A percentile compares a stretch with the other conserved stretches of the same genome.
phyloP scores from a whole-genome alignment of 2,797 vertebrate species.

The Enteromius mattozi region DNA sequence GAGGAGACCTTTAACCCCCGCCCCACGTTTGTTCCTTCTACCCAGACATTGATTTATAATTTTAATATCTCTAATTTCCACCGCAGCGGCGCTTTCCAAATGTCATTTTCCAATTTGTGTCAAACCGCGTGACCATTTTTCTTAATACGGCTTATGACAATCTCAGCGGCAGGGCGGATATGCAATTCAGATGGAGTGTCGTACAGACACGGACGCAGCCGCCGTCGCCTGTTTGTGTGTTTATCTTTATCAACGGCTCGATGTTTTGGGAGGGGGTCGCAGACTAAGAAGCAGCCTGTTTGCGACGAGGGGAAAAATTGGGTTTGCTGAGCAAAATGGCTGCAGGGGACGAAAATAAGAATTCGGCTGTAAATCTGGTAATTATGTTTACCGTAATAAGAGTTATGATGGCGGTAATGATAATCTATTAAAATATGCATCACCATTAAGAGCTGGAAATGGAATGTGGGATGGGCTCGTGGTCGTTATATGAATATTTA shows the following conservation, averaged over 20 bases:
- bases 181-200: slow-evolving; percentile 86
- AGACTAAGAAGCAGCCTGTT: slow-evolving; percentile 9
- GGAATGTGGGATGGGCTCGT: slow-evolving; percentile 70
- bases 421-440: slow-evolving; percentile 84
- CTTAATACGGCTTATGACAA: slow-evolving; percentile 91
- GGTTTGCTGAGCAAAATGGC: slow-evolving; percentile 71
- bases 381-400: slow-evolving; percentile 80
- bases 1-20: slow-evolving; percentile 60
- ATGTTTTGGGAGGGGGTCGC: slow-evolving; percentile 60
- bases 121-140: slow-evolving; percentile 88
- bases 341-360: slow-evolving; percentile 74
- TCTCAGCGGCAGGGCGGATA: slow-evolving; percentile 81
- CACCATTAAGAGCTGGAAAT: slow-evolving; percentile 75
- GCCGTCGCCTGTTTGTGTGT: slow-evolving; percentile 76
- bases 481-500: slow-evolving; percentile 80
- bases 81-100: slow-evolving; percentile 85
- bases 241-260: slow-evolving; percentile 79
- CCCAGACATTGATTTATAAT: slow-evolving; percentile 92
- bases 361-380: slow-evolving; percentile 79
- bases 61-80: slow-evolving; percentile 95
- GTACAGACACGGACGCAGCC: slow-evolving; percentile 75
- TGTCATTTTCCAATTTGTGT: slow-evolving; percentile 94
- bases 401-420: slow-evolving; percentile 77
- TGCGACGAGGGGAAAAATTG: slow-evolving; percentile 61
- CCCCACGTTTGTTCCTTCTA: slow-evolving; percentile 47